phyloP scores from a whole-genome alignment of 2,797 vertebrate genomes.

The Sitta carolinensis region DNA sequence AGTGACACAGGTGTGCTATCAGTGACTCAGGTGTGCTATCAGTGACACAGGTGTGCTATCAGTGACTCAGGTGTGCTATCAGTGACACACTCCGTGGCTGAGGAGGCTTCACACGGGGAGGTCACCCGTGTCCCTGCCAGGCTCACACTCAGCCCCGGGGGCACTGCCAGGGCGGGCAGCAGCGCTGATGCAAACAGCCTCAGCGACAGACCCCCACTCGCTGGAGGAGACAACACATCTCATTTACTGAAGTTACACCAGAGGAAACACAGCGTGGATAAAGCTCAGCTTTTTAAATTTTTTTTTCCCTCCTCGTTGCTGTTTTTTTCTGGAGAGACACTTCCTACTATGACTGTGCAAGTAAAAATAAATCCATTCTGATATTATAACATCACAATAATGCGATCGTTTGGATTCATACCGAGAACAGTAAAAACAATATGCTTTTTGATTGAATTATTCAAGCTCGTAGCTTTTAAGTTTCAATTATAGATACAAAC shows the following conservation, averaged over 20 bases:
- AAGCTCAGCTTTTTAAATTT: background rate
- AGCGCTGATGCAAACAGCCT: conserved; percentile 6
- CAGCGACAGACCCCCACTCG: background rate
- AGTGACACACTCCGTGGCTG: conserved; percentile 7
- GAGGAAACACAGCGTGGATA: background rate
- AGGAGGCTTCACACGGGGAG: conserved; percentile 26
- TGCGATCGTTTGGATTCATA: conserved; percentile 70
- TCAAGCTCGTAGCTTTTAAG: conserved; percentile 66
- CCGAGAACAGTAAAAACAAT: conserved; percentile 67
- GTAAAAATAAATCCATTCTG: conserved; percentile 64
- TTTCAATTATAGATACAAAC: conserved; percentile 71
- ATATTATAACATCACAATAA: conserved; percentile 63
- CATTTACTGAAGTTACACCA: conserved; percentile 58
- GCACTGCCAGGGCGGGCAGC: conserved; percentile 8
- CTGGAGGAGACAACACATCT: conserved; percentile 48
- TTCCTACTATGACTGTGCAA: conserved; percentile 38
- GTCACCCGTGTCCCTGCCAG: background rate
- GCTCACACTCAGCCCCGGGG: conserved; percentile 29
- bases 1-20: no score
- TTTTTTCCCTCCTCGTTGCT: fast-evolving
- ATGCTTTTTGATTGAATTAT: conserved; percentile 73
- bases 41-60: no score
- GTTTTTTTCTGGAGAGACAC: background rate
- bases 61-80: background rate
- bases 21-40: background rate